These are phyloP conservation scores for Halichoerus grypus DNA, from an alignment of 2,113 vertebrate genomes.

Conservation along the genomic window DNA sequence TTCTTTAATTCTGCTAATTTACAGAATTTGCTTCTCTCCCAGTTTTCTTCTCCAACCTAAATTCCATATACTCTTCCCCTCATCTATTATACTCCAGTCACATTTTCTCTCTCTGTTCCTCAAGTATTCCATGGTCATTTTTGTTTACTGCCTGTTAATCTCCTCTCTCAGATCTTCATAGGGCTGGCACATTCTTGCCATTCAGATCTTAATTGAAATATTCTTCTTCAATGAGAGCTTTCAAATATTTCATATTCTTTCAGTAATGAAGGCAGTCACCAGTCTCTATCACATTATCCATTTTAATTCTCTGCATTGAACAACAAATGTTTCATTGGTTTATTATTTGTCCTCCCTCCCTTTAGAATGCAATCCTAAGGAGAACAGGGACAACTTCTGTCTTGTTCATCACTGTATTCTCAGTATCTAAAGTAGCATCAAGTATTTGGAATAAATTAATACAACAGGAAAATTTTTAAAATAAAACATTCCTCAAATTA, in stretches of 20 bases:
- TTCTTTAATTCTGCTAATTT: not conserved
- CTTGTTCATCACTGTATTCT: not conserved
- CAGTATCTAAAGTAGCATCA: constrained; percentile 24
- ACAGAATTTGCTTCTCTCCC: not conserved
- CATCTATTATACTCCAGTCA: not conserved
- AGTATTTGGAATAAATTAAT: not conserved
- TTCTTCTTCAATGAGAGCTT: not conserved
- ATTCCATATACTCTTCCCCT: not conserved
- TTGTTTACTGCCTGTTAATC: not conserved
- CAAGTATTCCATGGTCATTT: not conserved
- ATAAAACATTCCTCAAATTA: constrained; percentile 39
- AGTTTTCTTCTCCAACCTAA: not conserved
- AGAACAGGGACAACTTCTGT: not conserved
- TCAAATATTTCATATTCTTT: not conserved
- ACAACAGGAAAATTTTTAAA: not conserved
- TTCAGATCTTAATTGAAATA: not conserved
- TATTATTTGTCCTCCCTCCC: not conserved
- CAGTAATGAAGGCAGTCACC: not conserved
- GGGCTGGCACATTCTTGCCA: not conserved
- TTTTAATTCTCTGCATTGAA: constrained; percentile 35
- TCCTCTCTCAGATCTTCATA: not conserved
- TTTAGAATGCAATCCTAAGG: not conserved
- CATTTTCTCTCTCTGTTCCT: not conserved
- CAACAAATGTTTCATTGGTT: not conserved
- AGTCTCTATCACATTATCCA: not conserved